Base-by-base conservation (phyloP, 2,113 vertebrate species). In the Apteryx owenii region DNA sequence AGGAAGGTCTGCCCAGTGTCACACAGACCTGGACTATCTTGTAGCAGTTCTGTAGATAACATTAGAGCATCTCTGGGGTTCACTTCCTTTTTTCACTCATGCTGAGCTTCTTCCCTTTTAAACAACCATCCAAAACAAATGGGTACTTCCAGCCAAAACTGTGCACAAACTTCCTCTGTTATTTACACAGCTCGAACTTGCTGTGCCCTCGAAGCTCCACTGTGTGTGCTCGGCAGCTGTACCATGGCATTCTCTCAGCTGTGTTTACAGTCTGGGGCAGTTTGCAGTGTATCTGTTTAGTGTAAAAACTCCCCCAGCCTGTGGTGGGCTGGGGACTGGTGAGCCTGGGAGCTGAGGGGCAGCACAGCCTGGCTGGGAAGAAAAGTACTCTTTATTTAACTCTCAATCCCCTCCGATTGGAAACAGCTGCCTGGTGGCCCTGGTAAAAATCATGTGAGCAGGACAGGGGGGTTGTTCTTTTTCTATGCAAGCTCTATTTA, bases 181-280 rank as follows among this genome's bases (percentile, higher is more conserved):
- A 91, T 97, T 97, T 97, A 96, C 65, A 81, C 81, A 96, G 93
- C 93, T 94, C 97, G 95, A 97, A 96, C 95, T 96, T 71, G 56
- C 89, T 92, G 80, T 93, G 92, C 88, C 81, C 93, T 91, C 50
- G 2, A 48, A 83, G 81, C 84, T 94, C 70, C 83, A 78, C 79
- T 95, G 65, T 97, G 78, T 97, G 78, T 91, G 81, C 73, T 97
- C 90, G 87, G 83, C 92, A 94, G 79, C 87, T 17, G 2, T 79
- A 93, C 88, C 85, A 71, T 94, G 85, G 89, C 71, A 65, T 71
- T 93, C 81, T 91, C 92, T 93, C 96, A 97, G 96, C 97, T 98
- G 95, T 98, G 97, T 98, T 98, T 98, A 98, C 97, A 87, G 90
- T 97, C 95, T 97, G 91, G 95, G 96, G 92, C 85, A 96, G 93